phyloP scores from a whole-genome alignment of 2,888 invertebrate genomes.

The Trissoscelio sp. region DNA sequence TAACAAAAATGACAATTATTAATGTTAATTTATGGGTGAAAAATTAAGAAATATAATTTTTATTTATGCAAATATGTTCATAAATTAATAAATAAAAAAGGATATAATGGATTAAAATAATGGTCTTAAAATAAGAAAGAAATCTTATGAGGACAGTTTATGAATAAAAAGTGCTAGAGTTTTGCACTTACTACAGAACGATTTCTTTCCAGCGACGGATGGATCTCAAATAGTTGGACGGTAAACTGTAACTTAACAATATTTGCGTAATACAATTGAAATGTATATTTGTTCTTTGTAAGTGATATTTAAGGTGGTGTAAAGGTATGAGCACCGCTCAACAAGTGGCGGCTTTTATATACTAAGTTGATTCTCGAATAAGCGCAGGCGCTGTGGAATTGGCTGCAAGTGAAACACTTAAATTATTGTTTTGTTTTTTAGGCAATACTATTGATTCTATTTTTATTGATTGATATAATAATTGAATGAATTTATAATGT shows the following conservation, averaged over 20 bases:
- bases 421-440: constrained; percentile 20
- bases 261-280: constrained; percentile 19
- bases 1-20: too few relatives aligned
- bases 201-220: constrained; percentile 41
- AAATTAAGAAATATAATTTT: too few relatives aligned
- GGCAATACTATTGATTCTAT: constrained; percentile 22
- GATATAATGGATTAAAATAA: too few relatives aligned
- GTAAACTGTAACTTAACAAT: constrained; percentile 45
- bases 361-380: constrained; percentile 72
- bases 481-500: too few relatives aligned
- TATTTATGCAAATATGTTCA: too few relatives aligned
- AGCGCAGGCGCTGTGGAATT: constrained; percentile 76
- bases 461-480: constrained; percentile 15
- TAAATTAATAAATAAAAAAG: too few relatives aligned
- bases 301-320: constrained; percentile 77
- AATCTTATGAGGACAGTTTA: too few relatives aligned
- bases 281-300: constrained; percentile 62
- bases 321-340: constrained; percentile 81
- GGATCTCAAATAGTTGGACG: constrained; percentile 54
- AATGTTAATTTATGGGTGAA: too few relatives aligned
- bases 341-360: constrained; percentile 83
- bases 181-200: constrained; percentile 19
- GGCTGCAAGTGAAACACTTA: constrained; percentile 36
- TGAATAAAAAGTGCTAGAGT: neutral
- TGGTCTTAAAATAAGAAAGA: neutral